A percentile compares a stretch with the other conserved stretches of the same genome.
Evolutionary conservation across 2,113 vertebrate genomes (phyloP).

Genomic region (Gulo gulo): DNA sequence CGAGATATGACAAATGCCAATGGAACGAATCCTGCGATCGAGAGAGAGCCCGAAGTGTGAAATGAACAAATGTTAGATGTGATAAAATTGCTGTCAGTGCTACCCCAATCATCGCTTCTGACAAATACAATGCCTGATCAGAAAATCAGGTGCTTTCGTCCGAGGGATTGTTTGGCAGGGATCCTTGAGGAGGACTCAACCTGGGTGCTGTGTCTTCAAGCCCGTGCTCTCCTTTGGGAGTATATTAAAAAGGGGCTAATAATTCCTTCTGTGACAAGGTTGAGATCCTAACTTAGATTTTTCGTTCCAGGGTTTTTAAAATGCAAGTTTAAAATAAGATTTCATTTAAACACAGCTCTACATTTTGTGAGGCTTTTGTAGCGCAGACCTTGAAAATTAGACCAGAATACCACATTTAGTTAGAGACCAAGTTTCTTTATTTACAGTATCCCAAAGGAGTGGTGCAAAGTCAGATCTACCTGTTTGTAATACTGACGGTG

Average conservation of each 20-base stretch:
- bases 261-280: not conserved
- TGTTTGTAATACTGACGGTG: not conserved
- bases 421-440: not conserved
- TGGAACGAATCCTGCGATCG: slow-evolving; percentile 34
- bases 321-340: slow-evolving; percentile 34
- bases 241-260: not conserved
- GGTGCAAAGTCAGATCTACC: not conserved
- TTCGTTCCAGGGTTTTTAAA: slow-evolving; percentile 15
- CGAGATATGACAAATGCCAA: slow-evolving; percentile 66
- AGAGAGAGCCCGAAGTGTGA: slow-evolving; percentile 50
- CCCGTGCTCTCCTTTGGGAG: not conserved
- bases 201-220: fast-evolving
- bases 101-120: not conserved
- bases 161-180: fast-evolving
- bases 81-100: slow-evolving; percentile 50
- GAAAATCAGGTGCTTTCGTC: not conserved
- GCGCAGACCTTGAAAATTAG: slow-evolving; percentile 21
- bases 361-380: slow-evolving; percentile 27
- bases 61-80: slow-evolving; percentile 64
- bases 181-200: not conserved
- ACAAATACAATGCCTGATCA: slow-evolving; percentile 50
- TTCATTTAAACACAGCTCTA: slow-evolving; percentile 45
- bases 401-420: slow-evolving; percentile 5
- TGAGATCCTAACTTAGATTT: not conserved
- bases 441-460: not conserved